A percentile compares a stretch with the other conserved stretches of the same genome.
These are phyloP conservation scores for Furnarius figulus DNA, from an alignment of 2,113 vertebrate species.

Conservation along the genomic window DNA sequence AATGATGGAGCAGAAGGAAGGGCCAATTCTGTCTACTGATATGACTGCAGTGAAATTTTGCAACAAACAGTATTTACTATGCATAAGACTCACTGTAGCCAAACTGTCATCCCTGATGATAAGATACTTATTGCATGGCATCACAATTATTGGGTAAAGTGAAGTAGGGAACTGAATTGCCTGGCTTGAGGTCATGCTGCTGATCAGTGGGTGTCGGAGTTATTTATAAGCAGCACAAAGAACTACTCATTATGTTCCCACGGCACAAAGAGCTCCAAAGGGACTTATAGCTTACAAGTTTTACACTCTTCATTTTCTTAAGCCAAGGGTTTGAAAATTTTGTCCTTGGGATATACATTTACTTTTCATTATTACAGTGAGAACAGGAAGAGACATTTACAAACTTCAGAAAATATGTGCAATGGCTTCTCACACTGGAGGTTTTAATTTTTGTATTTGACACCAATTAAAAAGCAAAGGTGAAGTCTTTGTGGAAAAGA, in stretches of 20 bases:
- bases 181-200: slow-evolving; percentile 9
- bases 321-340: not conserved
- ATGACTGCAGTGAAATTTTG: not conserved
- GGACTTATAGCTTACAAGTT: not conserved
- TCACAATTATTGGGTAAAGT: not conserved
- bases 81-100: not conserved
- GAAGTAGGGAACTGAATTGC: not conserved
- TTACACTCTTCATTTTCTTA: not conserved
- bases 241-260: not conserved
- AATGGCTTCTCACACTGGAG: not conserved
- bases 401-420: slow-evolving; percentile 2
- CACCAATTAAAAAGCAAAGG: slow-evolving; percentile 13
- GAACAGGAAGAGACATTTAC: not conserved
- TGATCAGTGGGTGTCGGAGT: not conserved
- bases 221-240: slow-evolving; percentile 40
- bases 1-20: not conserved
- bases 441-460: slow-evolving; percentile 4
- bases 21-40: not conserved
- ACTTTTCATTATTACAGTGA: not conserved
- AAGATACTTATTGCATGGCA: not conserved
- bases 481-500: not conserved
- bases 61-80: slow-evolving; percentile 16
- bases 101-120: not conserved
- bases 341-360: slow-evolving; percentile 9
- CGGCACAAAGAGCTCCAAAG: not conserved